phyloP scores from a whole-genome alignment of 2,113 vertebrate species.

The Laterallus jamaicensis region DNA sequence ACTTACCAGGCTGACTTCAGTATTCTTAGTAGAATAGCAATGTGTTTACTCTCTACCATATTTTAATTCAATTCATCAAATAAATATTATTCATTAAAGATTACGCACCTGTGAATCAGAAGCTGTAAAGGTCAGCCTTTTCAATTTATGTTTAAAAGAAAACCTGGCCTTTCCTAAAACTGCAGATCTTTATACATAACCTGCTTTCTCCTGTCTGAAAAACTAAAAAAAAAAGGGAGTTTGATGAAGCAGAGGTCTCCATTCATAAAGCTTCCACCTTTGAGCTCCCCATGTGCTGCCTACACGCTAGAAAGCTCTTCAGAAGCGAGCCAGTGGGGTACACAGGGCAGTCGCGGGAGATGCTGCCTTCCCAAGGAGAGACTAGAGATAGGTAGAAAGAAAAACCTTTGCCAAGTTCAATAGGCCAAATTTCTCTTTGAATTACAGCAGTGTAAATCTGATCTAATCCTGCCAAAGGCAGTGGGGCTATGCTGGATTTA shows the following conservation, averaged over 20 bases:
- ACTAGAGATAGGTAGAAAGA: neutral
- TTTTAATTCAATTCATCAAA: conserved; percentile 46
- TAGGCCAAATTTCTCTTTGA: conserved; percentile 16
- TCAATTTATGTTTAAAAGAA: conserved; percentile 26
- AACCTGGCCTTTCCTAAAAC: conserved; percentile 30
- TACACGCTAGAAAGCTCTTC: neutral
- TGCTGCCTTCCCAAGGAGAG: neutral
- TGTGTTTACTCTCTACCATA: conserved; percentile 15
- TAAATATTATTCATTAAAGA: conserved; percentile 30
- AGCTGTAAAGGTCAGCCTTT: conserved; percentile 47
- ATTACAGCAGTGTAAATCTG: neutral
- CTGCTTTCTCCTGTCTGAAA: neutral
- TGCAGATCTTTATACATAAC: neutral
- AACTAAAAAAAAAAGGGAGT: neutral
- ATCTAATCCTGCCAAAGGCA: conserved; percentile 23
- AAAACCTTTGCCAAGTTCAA: conserved; percentile 12
- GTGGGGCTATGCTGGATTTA: neutral
- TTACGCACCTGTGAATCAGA: neutral
- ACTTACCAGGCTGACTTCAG: neutral
- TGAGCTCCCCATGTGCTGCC: neutral
- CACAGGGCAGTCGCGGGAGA: neutral
- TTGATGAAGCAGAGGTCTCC: neutral
- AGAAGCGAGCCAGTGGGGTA: neutral
- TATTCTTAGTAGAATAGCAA: conserved; percentile 32
- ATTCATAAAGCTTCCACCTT: neutral